Percentiles rank a stretch among this genome's conserved stretches.
Evolutionary conservation across 2,888 invertebrate species (phyloP).

Genomic region (Apamea anceps): DNA sequence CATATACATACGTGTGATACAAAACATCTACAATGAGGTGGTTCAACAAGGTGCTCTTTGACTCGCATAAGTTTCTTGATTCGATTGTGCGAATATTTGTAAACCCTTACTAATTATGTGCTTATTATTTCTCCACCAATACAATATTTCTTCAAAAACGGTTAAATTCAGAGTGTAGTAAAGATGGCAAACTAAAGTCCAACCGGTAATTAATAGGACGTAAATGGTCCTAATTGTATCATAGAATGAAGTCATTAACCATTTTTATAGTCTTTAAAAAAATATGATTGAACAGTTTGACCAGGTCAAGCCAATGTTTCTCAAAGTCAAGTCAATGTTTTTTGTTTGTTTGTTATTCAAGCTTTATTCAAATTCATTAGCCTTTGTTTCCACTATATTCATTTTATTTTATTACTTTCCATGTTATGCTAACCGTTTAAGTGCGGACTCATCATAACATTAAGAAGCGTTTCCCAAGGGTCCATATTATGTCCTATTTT

Average conservation of each 20-base stretch:
- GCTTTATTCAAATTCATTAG: background rate
- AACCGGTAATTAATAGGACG: no score
- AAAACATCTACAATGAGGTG: constrained; percentile 47
- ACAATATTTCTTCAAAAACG: background rate
- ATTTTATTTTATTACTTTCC: background rate
- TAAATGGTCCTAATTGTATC: background rate
- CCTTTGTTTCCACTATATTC: background rate
- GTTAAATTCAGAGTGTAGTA: background rate
- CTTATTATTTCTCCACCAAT: background rate
- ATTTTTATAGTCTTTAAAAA: background rate
- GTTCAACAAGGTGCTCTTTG: constrained; percentile 24
- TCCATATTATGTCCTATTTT: constrained; percentile 2
- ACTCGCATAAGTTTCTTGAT: constrained; percentile 18
- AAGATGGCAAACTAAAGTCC: background rate
- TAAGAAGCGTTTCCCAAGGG: background rate
- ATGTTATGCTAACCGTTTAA: background rate
- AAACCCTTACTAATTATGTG: background rate
- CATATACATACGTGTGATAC: constrained; percentile 31
- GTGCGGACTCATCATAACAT: background rate
- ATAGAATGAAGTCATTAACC: no score
- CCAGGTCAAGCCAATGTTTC: background rate
- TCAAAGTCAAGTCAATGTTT: no score
- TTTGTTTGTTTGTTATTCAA: no score
- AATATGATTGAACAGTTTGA: constrained; percentile 3
- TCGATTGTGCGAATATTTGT: background rate